Evolutionary conservation across 1,140 invertebrate species (phyloP).

Genomic region (Phocides pigmalion): DNA sequence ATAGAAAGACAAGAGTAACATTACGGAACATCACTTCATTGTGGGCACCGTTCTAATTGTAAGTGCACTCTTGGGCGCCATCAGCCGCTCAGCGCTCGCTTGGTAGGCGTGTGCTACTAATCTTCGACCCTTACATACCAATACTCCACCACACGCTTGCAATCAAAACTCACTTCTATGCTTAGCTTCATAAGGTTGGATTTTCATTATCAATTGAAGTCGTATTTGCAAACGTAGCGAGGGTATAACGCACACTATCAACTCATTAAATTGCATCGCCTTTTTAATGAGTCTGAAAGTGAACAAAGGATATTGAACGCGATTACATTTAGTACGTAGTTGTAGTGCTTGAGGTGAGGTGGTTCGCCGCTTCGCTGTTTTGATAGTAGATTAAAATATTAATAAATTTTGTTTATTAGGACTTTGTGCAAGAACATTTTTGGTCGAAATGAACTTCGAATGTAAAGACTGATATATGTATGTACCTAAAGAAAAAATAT

Average conservation of each 20-base stretch:
- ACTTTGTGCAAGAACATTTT: not conserved
- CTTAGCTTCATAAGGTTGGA: slow-evolving; percentile 43
- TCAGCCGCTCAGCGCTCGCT: slow-evolving; percentile 79
- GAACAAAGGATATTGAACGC: slow-evolving; percentile 82
- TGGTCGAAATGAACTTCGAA: not conserved
- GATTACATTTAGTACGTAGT: slow-evolving; percentile 81
- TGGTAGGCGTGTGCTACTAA: slow-evolving; percentile 81
- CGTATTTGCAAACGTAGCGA: slow-evolving; percentile 77
- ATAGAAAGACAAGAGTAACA: slow-evolving; percentile 82
- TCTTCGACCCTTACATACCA: slow-evolving; percentile 80
- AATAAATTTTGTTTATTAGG: slow-evolving; percentile 39
- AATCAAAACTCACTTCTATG: slow-evolving; percentile 52
- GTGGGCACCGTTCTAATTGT: slow-evolving; percentile 83
- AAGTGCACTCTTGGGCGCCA: slow-evolving; percentile 83
- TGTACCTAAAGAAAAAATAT: too few species aligned
- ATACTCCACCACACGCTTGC: slow-evolving; percentile 52
- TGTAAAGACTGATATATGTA: too few species aligned
- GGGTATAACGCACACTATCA: slow-evolving; percentile 82
- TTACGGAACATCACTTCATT: slow-evolving; percentile 82
- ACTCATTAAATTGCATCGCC: slow-evolving; percentile 84
- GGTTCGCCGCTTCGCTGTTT: slow-evolving; percentile 45
- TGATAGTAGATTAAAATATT: slow-evolving; percentile 46
- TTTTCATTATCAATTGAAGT: slow-evolving; percentile 37
- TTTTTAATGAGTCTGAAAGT: slow-evolving; percentile 84
- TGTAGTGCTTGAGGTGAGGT: slow-evolving; percentile 64